phyloP scores from a whole-genome alignment of 2,888 invertebrate species.

The Chrysomela aeneicollis region DNA sequence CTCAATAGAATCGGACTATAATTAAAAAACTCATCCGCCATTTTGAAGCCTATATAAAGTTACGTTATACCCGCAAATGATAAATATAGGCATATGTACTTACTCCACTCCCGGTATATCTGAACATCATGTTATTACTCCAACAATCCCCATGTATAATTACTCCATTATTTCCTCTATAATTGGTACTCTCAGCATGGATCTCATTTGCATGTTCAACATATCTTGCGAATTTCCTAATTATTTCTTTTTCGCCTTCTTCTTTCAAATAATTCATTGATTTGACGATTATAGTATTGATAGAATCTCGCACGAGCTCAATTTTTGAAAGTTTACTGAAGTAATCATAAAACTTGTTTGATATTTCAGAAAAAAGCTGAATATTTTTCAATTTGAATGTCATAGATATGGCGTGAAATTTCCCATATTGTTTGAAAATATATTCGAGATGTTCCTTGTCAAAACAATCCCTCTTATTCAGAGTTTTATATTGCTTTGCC shows the following conservation, averaged over 20 bases:
- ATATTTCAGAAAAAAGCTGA: neutral
- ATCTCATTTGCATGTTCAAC: neutral
- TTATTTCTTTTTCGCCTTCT: neutral
- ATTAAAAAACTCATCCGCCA: too few relatives aligned
- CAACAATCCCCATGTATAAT: slow-evolving; percentile 48
- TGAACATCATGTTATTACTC: slow-evolving; percentile 50
- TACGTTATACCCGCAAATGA: too few relatives aligned
- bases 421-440: neutral
- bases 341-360: neutral
- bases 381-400: neutral
- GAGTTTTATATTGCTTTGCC: neutral
- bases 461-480: slow-evolving; percentile 12
- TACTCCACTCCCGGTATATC: slow-evolving; percentile 42
- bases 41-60: too few relatives aligned
- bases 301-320: neutral
- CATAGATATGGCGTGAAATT: neutral
- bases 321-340: neutral
- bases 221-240: slow-evolving; percentile 18
- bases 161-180: neutral
- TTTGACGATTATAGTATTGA: neutral
- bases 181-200: neutral
- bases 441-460: neutral
- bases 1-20: too few relatives aligned
- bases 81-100: too few relatives aligned
- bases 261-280: neutral